Conservation (phyloP, 2,113 vertebrate species). For the Corythoichthys haematopterus region DNA sequence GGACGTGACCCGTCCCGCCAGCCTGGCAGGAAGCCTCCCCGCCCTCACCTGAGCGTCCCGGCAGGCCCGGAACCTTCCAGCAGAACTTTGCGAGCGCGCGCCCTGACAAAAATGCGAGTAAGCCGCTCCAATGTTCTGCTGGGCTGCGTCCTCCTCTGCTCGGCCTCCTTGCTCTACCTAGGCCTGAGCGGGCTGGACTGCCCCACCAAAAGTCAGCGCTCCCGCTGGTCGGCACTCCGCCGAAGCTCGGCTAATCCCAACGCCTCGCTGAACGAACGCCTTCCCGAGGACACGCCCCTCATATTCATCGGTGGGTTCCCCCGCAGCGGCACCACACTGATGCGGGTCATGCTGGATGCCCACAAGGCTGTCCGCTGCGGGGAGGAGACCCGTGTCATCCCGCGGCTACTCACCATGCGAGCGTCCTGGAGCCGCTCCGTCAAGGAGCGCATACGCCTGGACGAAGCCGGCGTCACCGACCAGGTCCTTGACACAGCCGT, state of each 20-base stretch:
- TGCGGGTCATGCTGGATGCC: slow-evolving; percentile 91
- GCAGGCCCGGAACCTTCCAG: not conserved
- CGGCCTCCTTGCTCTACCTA: slow-evolving; percentile 83
- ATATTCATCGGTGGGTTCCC: slow-evolving; percentile 93
- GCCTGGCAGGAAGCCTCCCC: not conserved
- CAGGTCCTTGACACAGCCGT: slow-evolving; percentile 89
- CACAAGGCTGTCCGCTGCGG: slow-evolving; percentile 84
- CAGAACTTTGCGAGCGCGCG: not conserved
- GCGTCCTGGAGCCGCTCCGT: slow-evolving; percentile 91
- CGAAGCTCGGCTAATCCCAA: slow-evolving; percentile 45
- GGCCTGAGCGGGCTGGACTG: slow-evolving; percentile 86
- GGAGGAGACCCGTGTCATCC: slow-evolving; percentile 90
- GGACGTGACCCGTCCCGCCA: no score
- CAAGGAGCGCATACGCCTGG: slow-evolving; percentile 86
- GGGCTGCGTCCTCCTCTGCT: slow-evolving; percentile 83
- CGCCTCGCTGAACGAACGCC: slow-evolving; percentile 42
- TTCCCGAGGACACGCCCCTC: slow-evolving; percentile 84
- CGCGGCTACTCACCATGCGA: slow-evolving; percentile 83
- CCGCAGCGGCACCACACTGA: slow-evolving; percentile 87
- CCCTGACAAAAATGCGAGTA: slow-evolving; percentile 44
- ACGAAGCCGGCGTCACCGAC: slow-evolving; percentile 89
- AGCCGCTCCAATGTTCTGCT: slow-evolving; percentile 68
- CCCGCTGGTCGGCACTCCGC: slow-evolving; percentile 55
- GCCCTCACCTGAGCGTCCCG: not conserved
- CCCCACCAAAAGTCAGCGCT: slow-evolving; percentile 79